Evolutionary conservation across 53 echinoderm and acorn worm species (phyloP).

Genomic region (Echinarachnius parma): DNA sequence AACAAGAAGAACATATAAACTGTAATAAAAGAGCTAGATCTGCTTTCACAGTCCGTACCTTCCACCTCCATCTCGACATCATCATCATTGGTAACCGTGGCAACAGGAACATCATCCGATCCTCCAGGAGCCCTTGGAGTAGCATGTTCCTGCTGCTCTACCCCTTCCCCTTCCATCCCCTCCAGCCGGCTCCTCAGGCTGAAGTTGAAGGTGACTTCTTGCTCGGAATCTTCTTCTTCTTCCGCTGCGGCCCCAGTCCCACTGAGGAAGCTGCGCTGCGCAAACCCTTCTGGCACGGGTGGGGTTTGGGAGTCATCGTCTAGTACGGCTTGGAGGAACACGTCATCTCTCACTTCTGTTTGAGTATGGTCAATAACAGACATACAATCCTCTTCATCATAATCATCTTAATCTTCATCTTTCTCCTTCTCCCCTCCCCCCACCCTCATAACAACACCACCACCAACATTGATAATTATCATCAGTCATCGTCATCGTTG

Average conservation of each 20-base stretch:
- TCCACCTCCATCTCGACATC: constrained; percentile 40
- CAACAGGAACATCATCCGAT: not conserved
- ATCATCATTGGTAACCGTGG: not conserved
- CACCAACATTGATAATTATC: too few species aligned
- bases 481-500: too few species aligned
- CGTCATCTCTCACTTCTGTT: not conserved
- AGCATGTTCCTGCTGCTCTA: constrained; percentile 5
- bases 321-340: constrained; percentile 6
- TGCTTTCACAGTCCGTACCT: not conserved
- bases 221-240: constrained; percentile 46
- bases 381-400: not conserved
- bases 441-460: too few species aligned
- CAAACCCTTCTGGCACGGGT: constrained; percentile 23
- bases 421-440: not conserved
- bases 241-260: not conserved
- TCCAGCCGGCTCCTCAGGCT: constrained; percentile 9
- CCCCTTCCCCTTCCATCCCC: not conserved
- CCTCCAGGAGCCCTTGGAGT: not conserved
- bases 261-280: not conserved
- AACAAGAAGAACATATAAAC: too few species aligned
- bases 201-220: constrained; percentile 74
- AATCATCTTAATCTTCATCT: not conserved
- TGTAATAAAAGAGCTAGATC: too few species aligned
- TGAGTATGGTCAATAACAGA: not conserved
- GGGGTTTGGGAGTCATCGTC: constrained; percentile 35